Conservation (phyloP, 37 sponge, comb jelly and placozoan genomes). For the Halisarca cf. caerulea region DNA sequence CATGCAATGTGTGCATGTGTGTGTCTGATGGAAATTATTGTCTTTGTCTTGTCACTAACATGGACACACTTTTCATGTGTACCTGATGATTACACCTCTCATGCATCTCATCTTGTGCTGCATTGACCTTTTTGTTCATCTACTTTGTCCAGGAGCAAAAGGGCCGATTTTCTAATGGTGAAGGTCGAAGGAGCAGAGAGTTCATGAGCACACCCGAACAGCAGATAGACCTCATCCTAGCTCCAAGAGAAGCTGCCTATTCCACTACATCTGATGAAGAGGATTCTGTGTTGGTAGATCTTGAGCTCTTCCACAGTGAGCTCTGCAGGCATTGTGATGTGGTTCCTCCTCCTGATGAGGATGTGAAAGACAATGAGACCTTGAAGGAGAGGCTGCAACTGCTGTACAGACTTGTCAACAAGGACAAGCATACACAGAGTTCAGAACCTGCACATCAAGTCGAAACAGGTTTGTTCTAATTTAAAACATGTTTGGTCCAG, state of each 20-base stretch:
- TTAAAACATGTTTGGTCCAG: no score
- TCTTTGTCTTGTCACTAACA: no score
- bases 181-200: background rate
- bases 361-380: background rate
- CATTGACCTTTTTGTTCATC: background rate
- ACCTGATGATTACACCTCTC: no score
- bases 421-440: background rate
- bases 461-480: no score
- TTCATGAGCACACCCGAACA: constrained; percentile 30
- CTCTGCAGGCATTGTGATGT: constrained; percentile 57
- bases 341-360: background rate
- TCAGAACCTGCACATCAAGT: background rate
- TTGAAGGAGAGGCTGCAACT: background rate
- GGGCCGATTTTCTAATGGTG: background rate
- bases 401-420: background rate
- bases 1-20: no score
- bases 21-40: no score
- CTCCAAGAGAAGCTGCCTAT: background rate
- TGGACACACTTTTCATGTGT: no score
- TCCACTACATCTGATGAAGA: background rate
- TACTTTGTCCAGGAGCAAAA: background rate
- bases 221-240: constrained; percentile 1
- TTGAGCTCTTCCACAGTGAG: constrained; percentile 35
- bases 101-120: no score
- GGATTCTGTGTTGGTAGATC: background rate